Evolutionary conservation across 2,888 invertebrate genomes (phyloP).

Genomic region (Acanthopleura granulata): DNA sequence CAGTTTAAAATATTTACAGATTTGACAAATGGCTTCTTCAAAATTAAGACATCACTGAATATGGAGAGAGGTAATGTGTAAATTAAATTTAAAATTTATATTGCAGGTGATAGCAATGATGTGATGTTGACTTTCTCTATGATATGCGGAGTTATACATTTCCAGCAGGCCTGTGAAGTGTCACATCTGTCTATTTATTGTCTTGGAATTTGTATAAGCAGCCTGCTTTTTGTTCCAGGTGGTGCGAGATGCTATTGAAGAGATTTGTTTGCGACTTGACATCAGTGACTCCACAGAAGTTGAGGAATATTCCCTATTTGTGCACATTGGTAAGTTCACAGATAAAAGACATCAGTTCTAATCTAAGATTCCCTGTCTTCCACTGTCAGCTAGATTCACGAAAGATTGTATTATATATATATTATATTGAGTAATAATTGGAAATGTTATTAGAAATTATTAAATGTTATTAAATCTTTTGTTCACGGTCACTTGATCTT

Average conservation of each 20-base stretch:
- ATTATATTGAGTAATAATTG: no score
- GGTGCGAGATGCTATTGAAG: conserved; percentile 77
- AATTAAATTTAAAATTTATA: no score
- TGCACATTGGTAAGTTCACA: conserved; percentile 84
- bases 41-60: background rate
- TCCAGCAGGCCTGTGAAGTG: no score
- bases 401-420: no score
- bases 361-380: no score
- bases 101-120: no score
- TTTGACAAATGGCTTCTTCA: conserved; percentile 36
- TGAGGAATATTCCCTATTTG: conserved; percentile 96
- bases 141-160: no score
- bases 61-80: background rate
- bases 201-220: background rate
- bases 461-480: no score
- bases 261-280: conserved; percentile 76
- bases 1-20: background rate
- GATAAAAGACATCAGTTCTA: background rate
- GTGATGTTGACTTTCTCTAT: background rate
- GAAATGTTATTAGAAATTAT: no score
- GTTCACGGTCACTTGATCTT: no score
- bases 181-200: background rate
- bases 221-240: conserved; percentile 47
- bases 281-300: conserved; percentile 81
- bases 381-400: no score